A percentile compares a stretch with the other conserved stretches of the same genome.
phyloP scores from a whole-genome alignment of 2,113 vertebrate genomes.

The Cyphomyrus plagiostoma region DNA sequence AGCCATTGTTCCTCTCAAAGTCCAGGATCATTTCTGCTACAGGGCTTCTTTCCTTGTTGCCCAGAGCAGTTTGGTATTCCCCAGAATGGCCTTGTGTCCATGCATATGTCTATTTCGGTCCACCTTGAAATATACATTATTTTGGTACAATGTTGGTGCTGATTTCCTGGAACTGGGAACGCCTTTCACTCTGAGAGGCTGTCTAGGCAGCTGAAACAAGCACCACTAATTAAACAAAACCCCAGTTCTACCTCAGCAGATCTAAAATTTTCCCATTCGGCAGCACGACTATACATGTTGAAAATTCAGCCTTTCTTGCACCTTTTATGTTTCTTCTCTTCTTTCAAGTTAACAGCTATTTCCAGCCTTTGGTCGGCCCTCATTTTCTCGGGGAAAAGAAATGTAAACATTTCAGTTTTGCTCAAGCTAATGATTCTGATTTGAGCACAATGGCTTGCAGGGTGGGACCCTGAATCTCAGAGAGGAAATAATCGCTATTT shows the following conservation, averaged over 20 bases:
- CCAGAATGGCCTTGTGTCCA: neutral
- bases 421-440: neutral
- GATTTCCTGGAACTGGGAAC: neutral
- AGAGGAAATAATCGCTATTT: neutral
- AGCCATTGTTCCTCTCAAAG: neutral
- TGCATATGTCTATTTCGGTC: neutral
- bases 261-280: neutral
- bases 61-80: neutral
- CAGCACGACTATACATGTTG: neutral
- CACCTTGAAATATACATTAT: neutral
- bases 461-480: no score
- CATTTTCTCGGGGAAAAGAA: neutral
- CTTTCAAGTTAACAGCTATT: slow-evolving; percentile 1
- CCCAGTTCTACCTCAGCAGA: neutral
- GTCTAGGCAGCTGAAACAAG: neutral
- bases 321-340: neutral
- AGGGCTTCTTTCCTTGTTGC: neutral
- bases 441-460: neutral
- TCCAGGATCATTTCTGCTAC: neutral
- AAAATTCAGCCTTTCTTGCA: neutral
- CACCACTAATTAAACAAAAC: slow-evolving; percentile 9
- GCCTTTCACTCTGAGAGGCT: neutral
- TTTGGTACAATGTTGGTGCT: neutral
- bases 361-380: neutral
- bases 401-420: neutral